A percentile compares a stretch with the other conserved stretches of the same genome.
Conservation (phyloP, 2,113 vertebrate genomes). For the Alaudala cheleensis region DNA sequence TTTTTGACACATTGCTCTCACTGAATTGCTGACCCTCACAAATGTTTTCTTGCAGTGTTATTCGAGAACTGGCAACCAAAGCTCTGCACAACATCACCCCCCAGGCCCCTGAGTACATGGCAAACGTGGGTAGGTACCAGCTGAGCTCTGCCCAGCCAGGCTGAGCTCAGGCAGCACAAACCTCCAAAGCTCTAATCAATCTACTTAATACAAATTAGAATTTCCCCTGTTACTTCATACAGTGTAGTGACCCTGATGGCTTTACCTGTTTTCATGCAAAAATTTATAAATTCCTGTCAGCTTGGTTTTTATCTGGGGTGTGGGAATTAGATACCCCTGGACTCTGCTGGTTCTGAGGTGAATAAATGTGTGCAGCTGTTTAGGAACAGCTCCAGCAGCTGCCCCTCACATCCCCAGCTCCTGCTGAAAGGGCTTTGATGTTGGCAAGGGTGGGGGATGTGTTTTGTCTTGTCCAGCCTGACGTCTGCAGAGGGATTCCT, state of each 20-base stretch:
- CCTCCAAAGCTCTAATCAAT: not conserved
- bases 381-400: not conserved
- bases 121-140: conserved; percentile 78
- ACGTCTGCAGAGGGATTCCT: not conserved
- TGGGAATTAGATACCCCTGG: not conserved
- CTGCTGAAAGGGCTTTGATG: not conserved
- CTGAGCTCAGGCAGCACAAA: not conserved
- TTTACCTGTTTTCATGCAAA: not conserved
- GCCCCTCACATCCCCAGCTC: not conserved
- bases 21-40: not conserved
- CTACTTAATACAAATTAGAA: not conserved
- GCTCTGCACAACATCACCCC: conserved; percentile 88
- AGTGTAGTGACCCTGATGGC: not conserved
- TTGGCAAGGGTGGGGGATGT: not conserved
- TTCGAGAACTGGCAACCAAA: conserved; percentile 87
- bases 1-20: not conserved
- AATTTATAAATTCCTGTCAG: not conserved
- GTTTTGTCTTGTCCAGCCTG: conserved; percentile 28
- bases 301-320: not conserved
- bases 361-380: not conserved
- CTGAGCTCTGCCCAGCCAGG: not conserved
- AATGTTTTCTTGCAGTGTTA: conserved; percentile 69
- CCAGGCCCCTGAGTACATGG: conserved; percentile 83
- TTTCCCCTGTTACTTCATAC: not conserved
- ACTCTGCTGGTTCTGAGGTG: not conserved